Conservation (phyloP, 2,888 invertebrate genomes). For the Drosophila antonietae region DNA sequence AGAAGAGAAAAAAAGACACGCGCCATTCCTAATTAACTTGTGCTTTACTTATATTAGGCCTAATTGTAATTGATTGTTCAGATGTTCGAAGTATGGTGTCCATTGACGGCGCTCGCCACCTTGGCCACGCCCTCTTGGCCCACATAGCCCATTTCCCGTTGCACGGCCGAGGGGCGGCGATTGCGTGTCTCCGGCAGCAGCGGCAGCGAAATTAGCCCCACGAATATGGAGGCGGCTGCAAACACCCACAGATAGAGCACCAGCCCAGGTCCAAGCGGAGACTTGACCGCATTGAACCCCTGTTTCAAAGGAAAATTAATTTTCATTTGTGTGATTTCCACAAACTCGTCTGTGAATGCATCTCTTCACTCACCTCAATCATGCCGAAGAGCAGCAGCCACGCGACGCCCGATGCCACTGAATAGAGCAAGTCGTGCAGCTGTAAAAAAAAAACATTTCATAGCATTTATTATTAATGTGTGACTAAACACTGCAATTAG, state of each 20-base stretch:
- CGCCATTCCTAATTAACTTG: slow-evolving; percentile 8
- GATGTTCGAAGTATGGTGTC: slow-evolving; percentile 62
- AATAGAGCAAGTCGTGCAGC: slow-evolving; percentile 64
- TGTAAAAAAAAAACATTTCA: slow-evolving; percentile 26
- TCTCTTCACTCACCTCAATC: slow-evolving; percentile 60
- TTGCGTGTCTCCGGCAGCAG: slow-evolving; percentile 79
- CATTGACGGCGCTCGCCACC: slow-evolving; percentile 42
- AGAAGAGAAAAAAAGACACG: not conserved
- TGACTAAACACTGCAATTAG: not conserved
- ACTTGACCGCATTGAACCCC: slow-evolving; percentile 61
- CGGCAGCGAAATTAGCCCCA: slow-evolving; percentile 67
- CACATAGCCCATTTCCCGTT: slow-evolving; percentile 63
- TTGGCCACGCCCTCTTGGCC: slow-evolving; percentile 50
- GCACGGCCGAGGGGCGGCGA: slow-evolving; percentile 69
- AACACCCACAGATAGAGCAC: slow-evolving; percentile 76
- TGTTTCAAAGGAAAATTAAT: slow-evolving; percentile 23
- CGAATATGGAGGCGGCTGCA: slow-evolving; percentile 69
- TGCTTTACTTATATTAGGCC: slow-evolving; percentile 5
- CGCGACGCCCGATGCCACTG: slow-evolving; percentile 57
- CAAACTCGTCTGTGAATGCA: too few relatives aligned
- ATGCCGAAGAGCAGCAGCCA: slow-evolving; percentile 74
- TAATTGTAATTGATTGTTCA: slow-evolving; percentile 34
- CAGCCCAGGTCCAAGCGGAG: slow-evolving; percentile 51
- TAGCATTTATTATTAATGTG: not conserved
- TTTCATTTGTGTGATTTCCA: not conserved